phyloP scores from a whole-genome alignment of 2,797 vertebrate genomes.

The Mus caroli region DNA sequence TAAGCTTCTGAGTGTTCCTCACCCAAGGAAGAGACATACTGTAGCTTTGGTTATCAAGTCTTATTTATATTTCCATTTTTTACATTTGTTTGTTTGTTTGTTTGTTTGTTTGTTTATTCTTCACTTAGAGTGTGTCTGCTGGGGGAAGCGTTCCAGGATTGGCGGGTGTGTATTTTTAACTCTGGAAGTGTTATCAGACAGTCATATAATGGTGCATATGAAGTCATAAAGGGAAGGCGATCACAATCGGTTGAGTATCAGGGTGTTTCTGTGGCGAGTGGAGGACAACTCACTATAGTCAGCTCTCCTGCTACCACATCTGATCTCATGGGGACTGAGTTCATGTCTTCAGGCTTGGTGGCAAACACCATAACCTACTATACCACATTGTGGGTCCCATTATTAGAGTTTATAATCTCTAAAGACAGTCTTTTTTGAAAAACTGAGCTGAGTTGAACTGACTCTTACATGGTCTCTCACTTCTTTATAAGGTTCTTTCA shows the following conservation, averaged over 20 bases:
- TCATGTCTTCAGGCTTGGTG: not conserved
- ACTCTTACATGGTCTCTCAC: not conserved
- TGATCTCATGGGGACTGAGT: not conserved
- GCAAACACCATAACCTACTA: not conserved
- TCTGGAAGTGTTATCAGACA: not conserved
- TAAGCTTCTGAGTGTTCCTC: not conserved
- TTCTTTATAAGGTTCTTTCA: not conserved
- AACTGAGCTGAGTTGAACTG: not conserved
- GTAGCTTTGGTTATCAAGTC: not conserved
- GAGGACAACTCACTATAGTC: not conserved
- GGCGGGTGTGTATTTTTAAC: not conserved
- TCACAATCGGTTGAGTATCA: not conserved
- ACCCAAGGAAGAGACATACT: not conserved
- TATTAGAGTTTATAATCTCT: conserved; percentile 2
- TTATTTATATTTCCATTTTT: conserved; percentile 24
- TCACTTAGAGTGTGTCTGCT: not conserved
- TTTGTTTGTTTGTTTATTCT: too few relatives aligned
- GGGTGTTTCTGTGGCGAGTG: not conserved
- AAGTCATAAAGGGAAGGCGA: not conserved
- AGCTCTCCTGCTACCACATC: not conserved
- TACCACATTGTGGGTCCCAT: not conserved
- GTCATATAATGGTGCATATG: not conserved
- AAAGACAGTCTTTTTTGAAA: not conserved
- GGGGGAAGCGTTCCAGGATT: not conserved
- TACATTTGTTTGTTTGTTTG: not conserved